These are phyloP conservation scores for Hemiscyllium ocellatum DNA, from an alignment of 2,113 vertebrate species.

Conservation along the genomic window DNA sequence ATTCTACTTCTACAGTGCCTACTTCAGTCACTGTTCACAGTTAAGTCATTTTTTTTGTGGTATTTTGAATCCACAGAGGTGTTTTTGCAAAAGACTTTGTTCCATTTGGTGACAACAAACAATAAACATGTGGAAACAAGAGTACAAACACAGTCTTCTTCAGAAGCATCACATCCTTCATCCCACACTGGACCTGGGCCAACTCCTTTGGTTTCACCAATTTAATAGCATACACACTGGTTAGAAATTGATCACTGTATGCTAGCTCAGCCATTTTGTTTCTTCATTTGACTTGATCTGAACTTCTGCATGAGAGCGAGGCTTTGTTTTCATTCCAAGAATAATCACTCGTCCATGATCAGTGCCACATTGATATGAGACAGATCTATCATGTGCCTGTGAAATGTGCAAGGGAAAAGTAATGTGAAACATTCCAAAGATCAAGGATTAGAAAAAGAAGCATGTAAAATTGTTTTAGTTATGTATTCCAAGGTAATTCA, in stretches of 20 bases:
- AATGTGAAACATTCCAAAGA: neutral
- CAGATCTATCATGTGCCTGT: slow-evolving; percentile 97
- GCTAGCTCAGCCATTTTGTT: neutral
- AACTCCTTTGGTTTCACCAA: slow-evolving; percentile 37
- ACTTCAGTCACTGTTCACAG: slow-evolving; percentile 36
- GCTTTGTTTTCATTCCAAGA: slow-evolving; percentile 38
- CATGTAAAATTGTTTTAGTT: neutral
- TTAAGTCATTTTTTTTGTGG: slow-evolving; percentile 33
- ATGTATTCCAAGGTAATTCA: neutral
- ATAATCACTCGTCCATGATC: slow-evolving; percentile 51
- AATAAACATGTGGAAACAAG: slow-evolving; percentile 30
- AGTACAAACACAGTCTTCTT: slow-evolving; percentile 35
- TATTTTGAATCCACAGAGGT: slow-evolving; percentile 31
- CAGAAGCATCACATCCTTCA: slow-evolving; percentile 27
- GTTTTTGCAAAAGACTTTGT: slow-evolving; percentile 32
- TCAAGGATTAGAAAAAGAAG: neutral
- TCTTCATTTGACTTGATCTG: slow-evolving; percentile 27
- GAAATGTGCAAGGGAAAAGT: slow-evolving; percentile 42
- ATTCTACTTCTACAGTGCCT: slow-evolving; percentile 34
- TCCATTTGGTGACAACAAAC: slow-evolving; percentile 35
- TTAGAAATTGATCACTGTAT: slow-evolving; percentile 11
- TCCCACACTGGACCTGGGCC: neutral
- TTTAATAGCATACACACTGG: neutral
- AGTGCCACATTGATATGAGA: slow-evolving; percentile 96
- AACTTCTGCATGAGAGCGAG: slow-evolving; percentile 35